Conservation (phyloP, 2,113 vertebrate species). For the Propithecus coquereli region DNA sequence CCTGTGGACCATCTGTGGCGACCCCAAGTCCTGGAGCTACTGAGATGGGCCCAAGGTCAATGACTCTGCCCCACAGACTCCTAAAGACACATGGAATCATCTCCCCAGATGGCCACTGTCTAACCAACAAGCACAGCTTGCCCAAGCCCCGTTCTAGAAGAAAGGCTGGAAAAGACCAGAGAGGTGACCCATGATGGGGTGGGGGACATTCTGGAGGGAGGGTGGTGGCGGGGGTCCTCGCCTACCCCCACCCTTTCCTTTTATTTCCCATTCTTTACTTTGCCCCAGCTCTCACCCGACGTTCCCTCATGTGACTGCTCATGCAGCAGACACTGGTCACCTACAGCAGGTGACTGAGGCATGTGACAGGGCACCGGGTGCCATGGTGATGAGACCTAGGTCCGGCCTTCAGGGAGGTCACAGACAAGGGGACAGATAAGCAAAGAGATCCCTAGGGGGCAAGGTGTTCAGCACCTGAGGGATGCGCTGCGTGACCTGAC, state of each 20-base stretch:
- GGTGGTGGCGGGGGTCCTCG: neutral
- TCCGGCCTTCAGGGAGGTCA: neutral
- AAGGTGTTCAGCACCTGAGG: neutral
- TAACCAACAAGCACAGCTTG: neutral
- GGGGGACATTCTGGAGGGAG: neutral
- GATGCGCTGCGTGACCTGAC: too few relatives aligned
- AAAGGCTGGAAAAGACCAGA: neutral
- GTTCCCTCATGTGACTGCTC: neutral
- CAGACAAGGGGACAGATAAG: neutral
- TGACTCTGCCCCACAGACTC: neutral
- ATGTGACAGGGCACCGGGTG: neutral
- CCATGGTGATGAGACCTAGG: neutral
- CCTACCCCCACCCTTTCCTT: neutral
- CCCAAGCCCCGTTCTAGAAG: neutral
- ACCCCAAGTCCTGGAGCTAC: neutral
- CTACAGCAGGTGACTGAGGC: too few relatives aligned
- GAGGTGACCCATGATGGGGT: too few relatives aligned
- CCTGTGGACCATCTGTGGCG: neutral
- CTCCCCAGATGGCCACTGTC: neutral
- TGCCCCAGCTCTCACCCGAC: neutral
- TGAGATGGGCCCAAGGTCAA: neutral
- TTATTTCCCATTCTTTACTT: neutral
- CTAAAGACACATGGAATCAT: neutral
- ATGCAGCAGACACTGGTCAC: neutral
- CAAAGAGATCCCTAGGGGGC: neutral